Evolutionary conservation across 2,797 vertebrate genomes (phyloP).

Genomic region (Naso thynnoides): DNA sequence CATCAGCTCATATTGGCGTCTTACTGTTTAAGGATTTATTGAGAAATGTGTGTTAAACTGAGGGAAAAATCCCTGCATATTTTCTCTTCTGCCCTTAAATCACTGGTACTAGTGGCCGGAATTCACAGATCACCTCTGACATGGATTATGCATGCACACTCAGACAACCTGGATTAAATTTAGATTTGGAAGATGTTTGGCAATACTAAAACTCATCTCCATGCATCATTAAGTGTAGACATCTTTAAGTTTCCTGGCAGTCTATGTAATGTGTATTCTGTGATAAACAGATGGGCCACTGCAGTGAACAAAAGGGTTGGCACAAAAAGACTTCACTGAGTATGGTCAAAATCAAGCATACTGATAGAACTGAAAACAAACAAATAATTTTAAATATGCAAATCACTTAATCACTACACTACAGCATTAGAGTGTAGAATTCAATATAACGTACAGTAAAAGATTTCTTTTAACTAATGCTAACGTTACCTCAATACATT

Average conservation of each 20-base stretch:
- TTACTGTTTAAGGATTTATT: background rate
- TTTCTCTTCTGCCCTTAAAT: background rate
- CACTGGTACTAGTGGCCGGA: constrained; percentile 5
- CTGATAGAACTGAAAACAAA: background rate
- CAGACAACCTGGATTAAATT: constrained; percentile 42
- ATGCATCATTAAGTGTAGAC: constrained; percentile 1
- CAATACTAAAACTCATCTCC: constrained; percentile 8
- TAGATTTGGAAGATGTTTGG: constrained; percentile 39
- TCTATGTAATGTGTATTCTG: background rate
- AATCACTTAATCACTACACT: background rate
- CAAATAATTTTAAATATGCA: background rate
- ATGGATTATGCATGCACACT: constrained; percentile 23
- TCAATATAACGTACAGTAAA: background rate
- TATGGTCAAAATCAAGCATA: background rate
- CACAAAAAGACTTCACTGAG: background rate
- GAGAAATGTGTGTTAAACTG: background rate
- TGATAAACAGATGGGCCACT: background rate
- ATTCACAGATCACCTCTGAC: constrained; percentile 18
- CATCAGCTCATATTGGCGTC: background rate
- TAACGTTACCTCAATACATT: background rate
- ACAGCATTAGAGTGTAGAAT: background rate
- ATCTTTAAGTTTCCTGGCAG: constrained; percentile 3
- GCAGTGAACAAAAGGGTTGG: background rate
- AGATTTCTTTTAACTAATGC: background rate
- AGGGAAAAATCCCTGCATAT: background rate